phyloP scores from a whole-genome alignment of 2,888 invertebrate species.

The Lordiphosa andalusiaca region DNA sequence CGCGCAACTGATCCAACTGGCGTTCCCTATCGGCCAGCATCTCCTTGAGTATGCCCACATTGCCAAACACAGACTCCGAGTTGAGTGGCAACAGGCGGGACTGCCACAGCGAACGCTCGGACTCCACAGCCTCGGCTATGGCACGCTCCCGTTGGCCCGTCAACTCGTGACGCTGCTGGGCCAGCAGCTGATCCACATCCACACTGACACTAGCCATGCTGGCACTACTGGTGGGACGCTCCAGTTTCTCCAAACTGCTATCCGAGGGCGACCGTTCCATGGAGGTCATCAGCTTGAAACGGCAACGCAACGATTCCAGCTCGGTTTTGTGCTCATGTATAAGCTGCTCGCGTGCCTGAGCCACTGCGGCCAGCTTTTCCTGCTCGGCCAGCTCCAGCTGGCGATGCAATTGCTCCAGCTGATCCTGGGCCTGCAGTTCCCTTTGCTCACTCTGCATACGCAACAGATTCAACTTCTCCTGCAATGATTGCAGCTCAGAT shows the following conservation, averaged over 20 bases:
- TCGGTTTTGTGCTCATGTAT: constrained; percentile 88
- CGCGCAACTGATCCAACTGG: constrained; percentile 85
- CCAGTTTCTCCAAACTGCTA: constrained; percentile 88
- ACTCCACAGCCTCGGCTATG: constrained; percentile 82
- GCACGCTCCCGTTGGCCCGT: constrained; percentile 82
- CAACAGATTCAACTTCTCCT: constrained; percentile 82
- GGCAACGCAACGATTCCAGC: constrained; percentile 87
- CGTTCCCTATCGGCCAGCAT: constrained; percentile 87
- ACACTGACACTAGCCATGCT: constrained; percentile 54
- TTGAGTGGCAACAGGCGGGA: constrained; percentile 64
- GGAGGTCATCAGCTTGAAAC: constrained; percentile 88
- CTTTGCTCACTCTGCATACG: constrained; percentile 82
- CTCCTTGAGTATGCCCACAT: constrained; percentile 85
- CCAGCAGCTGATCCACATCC: constrained; percentile 83
- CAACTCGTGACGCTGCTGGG: constrained; percentile 85
- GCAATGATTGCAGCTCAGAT: constrained; percentile 81
- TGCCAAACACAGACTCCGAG: constrained; percentile 79
- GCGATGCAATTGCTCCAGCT: constrained; percentile 71
- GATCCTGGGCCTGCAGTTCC: constrained; percentile 79
- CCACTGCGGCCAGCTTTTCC: constrained; percentile 83
- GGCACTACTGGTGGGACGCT: constrained; percentile 83
- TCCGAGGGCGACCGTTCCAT: constrained; percentile 90
- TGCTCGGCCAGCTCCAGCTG: constrained; percentile 53
- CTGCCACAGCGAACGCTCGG: constrained; percentile 80
- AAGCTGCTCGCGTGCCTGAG: constrained; percentile 86